Percentiles rank a stretch among this genome's conserved stretches.
Evolutionary conservation across 92 coral and sea anemone genomes (phyloP).

Genomic region (Pocillopora grandis): DNA sequence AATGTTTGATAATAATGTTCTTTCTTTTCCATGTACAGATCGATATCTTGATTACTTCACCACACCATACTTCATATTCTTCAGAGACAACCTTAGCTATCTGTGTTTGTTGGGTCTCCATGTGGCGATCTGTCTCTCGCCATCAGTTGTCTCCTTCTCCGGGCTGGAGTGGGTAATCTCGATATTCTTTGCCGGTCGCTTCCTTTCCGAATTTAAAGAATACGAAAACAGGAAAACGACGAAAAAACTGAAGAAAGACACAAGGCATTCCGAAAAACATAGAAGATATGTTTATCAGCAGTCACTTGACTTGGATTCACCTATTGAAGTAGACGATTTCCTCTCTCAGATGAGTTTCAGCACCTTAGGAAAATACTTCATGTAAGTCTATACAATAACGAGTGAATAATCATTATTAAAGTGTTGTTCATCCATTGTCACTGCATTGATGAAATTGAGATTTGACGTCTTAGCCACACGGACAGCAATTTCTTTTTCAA

Average conservation of each 20-base stretch:
- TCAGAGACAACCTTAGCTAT: slow-evolving; percentile 26
- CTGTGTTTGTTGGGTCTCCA: slow-evolving; percentile 30
- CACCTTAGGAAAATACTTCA: slow-evolving; percentile 29
- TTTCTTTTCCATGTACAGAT: background rate
- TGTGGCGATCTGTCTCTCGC: slow-evolving; percentile 29
- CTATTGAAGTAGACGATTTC: slow-evolving; percentile 12
- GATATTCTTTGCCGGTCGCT: slow-evolving; percentile 33
- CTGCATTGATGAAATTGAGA: too few species aligned
- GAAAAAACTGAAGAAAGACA: background rate
- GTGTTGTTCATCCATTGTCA: too few species aligned
- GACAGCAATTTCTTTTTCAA: too few species aligned
- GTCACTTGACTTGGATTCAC: background rate
- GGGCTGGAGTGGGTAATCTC: slow-evolving; percentile 21
- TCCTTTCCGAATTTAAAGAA: slow-evolving; percentile 25
- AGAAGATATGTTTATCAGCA: slow-evolving; percentile 8
- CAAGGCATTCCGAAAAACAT: background rate
- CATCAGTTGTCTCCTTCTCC: slow-evolving; percentile 27
- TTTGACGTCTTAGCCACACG: too few species aligned
- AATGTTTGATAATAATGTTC: too few species aligned
- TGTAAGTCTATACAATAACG: slow-evolving; percentile 1
- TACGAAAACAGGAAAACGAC: slow-evolving; percentile 6
- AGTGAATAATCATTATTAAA: background rate
- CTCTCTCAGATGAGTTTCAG: slow-evolving; percentile 23
- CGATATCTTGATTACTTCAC: slow-evolving; percentile 36
- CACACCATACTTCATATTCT: slow-evolving; percentile 38